Base-by-base conservation (phyloP, 1,140 invertebrate genomes). In the Bombus turneri region DNA sequence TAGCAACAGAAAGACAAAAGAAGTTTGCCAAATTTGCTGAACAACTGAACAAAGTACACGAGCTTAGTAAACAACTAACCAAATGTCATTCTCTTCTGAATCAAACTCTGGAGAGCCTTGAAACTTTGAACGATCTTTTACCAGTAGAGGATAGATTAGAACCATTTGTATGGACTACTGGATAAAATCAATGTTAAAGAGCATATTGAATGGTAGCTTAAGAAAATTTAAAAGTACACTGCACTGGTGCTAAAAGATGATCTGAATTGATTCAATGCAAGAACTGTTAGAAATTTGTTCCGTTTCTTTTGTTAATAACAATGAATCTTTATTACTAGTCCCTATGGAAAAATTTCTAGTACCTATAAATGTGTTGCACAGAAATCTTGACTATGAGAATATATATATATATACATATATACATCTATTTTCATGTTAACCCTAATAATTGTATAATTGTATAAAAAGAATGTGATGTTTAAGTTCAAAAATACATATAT, bases 81-180 rank as follows among this genome's bases (percentile, higher is more conserved):
- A 96, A 97, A 53, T 98, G 98, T 92, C 98, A 98, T 93, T 96
- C 97, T 68, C 95, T 97, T 78, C 95, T 99, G 12, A 98, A 98
- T 92, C 97, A 98, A 94, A 98, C 98, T 13, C 94, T 99, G 1
- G 98, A 98, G 91, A 97, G 97, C 74, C 96, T 99, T 90, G 98
- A 99, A 91, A 96, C 96, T 8, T 95, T 99, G 34, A 99, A 99
- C 93, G 97, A 97, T 93, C 93, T 97, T 64, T 95, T 99, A 57
- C 98, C 98, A 12, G 95, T 97, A 72, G 97, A 98, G 57, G 97
- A 98, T 85, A 96, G 98, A 62, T 93, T 99, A 34, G 98, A 99
- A 95, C 97, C 98, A 1, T 99, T 99, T 94, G 97, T 98, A 18
- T 98, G 98, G 98, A 98, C 97, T 13, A 98, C 97, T 73, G 97